phyloP scores from a whole-genome alignment of 2,888 invertebrate genomes.

The Rhimphoctona megacephalus region DNA sequence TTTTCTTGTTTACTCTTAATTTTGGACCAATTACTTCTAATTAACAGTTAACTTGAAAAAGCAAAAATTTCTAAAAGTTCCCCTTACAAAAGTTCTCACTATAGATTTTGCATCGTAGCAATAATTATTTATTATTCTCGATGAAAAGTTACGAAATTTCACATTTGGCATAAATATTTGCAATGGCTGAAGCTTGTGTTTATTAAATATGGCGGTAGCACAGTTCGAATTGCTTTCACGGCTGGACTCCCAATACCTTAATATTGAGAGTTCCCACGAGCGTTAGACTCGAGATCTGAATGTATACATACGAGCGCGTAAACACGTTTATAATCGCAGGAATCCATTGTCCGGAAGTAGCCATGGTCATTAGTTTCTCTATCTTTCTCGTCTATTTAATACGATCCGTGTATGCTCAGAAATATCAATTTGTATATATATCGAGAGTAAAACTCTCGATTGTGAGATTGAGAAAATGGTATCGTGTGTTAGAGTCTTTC shows the following conservation, averaged over 20 bases:
- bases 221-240: constrained; percentile 31
- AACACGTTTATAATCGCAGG: constrained; percentile 53
- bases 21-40: no score
- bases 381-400: constrained; percentile 19
- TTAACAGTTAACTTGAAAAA: neutral
- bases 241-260: constrained; percentile 22
- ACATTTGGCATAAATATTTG: neutral
- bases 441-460: constrained; percentile 27
- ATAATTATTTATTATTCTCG: neutral
- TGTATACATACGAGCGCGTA: constrained; percentile 1
- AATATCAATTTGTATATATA: neutral
- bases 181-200: neutral
- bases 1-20: neutral
- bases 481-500: neutral
- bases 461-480: constrained; percentile 28
- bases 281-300: constrained; percentile 19
- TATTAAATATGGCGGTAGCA: neutral
- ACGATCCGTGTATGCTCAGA: neutral
- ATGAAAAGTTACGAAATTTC: neutral
- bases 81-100: neutral
- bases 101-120: neutral
- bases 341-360: constrained; percentile 63
- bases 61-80: neutral
- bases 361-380: constrained; percentile 25
- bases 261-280: constrained; percentile 32